Conservation (phyloP, 1,140 invertebrate species). For the Neotoxoptera formosana region DNA sequence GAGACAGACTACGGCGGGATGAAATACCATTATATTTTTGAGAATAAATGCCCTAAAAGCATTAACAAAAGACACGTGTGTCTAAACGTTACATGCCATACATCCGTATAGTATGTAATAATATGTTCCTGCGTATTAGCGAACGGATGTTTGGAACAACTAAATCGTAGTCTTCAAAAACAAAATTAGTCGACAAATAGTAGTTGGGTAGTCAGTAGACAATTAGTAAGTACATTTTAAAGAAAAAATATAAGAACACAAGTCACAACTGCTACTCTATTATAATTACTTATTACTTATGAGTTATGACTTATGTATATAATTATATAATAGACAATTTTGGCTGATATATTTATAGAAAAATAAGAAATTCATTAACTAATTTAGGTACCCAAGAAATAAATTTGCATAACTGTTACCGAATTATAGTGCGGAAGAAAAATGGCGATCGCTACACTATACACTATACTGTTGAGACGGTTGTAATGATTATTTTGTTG, state of each 20-base stretch:
- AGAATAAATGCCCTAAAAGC: not conserved
- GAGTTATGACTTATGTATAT: too few relatives aligned
- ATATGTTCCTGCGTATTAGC: not conserved
- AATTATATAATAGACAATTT: not conserved
- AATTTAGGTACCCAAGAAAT: not conserved
- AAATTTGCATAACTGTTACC: not conserved
- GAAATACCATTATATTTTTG: not conserved
- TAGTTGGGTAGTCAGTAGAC: too few relatives aligned
- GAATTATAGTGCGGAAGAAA: not conserved
- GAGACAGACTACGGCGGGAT: not conserved
- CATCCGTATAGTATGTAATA: not conserved
- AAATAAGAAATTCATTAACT: not conserved
- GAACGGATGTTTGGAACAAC: not conserved
- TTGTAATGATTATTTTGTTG: too few relatives aligned
- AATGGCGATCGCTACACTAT: not conserved
- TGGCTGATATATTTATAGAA: not conserved
- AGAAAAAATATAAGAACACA: not conserved
- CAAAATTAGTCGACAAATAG: not conserved
- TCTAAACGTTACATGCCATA: not conserved
- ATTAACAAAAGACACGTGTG: not conserved
- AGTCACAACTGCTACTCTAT: not conserved
- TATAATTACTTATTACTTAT: too few relatives aligned
- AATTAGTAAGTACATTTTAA: not conserved
- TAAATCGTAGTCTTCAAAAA: not conserved
- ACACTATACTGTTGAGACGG: too few relatives aligned